Percentiles rank a stretch among this genome's conserved stretches.
These are phyloP conservation scores for Acanthoscelides obtectus DNA, from an alignment of 2,888 invertebrate genomes.

Conservation along the genomic window DNA sequence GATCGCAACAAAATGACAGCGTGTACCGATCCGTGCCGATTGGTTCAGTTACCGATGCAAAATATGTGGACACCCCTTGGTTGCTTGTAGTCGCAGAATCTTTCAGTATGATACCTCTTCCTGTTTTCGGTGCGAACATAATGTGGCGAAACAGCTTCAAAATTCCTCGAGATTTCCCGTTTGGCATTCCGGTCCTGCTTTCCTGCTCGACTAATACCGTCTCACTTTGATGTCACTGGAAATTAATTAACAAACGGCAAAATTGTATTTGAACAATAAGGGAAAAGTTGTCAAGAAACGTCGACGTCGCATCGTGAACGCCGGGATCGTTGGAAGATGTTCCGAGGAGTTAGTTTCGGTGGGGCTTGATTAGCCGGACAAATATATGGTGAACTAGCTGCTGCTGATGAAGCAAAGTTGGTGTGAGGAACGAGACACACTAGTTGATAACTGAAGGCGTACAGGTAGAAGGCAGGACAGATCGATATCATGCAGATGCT, in stretches of 20 bases:
- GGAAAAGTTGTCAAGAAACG: constrained; percentile 10
- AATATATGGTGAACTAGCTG: not conserved
- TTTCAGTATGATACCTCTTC: too few relatives aligned
- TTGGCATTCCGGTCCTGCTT: not conserved
- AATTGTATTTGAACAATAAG: constrained; percentile 59
- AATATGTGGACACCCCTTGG: too few relatives aligned
- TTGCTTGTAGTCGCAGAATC: too few relatives aligned
- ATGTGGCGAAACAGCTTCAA: too few relatives aligned
- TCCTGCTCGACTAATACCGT: not conserved
- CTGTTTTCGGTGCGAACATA: too few relatives aligned
- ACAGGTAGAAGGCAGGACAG: not conserved
- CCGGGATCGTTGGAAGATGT: constrained; percentile 16
- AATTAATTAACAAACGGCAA: constrained; percentile 59
- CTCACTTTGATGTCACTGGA: constrained; percentile 30
- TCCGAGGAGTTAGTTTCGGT: constrained; percentile 17
- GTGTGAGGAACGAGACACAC: not conserved
- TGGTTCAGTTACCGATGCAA: too few relatives aligned
- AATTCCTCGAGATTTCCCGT: too few relatives aligned
- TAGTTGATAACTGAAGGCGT: not conserved
- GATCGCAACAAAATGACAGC: too few relatives aligned
- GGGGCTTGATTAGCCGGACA: not conserved
- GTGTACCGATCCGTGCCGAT: too few relatives aligned
- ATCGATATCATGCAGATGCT: not conserved
- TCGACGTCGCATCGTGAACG: not conserved
- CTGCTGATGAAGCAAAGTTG: not conserved